Percentiles rank a stretch among this genome's conserved stretches.
Conservation (phyloP, 2,797 vertebrate genomes). For the Alca torda region DNA sequence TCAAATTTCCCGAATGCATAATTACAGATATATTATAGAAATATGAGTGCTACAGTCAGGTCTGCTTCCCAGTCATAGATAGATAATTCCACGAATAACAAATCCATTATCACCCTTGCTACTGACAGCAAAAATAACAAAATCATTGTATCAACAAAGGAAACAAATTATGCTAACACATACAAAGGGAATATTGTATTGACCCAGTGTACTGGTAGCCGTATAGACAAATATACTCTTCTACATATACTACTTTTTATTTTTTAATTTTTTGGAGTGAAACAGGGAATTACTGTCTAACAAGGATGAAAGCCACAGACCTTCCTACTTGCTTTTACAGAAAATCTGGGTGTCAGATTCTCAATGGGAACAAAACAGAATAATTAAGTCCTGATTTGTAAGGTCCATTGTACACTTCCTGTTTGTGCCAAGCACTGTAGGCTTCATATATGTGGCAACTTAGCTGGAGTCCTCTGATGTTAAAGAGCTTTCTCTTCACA, state of each 20-base stretch:
- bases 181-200: constrained; percentile 26
- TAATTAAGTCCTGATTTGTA: neutral
- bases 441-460: neutral
- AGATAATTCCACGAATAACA: constrained; percentile 60
- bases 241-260: neutral
- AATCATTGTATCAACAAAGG: constrained; percentile 56
- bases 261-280: neutral
- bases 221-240: neutral
- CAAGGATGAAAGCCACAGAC: neutral
- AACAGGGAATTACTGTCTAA: neutral
- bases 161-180: constrained; percentile 24
- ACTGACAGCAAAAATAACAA: constrained; percentile 52
- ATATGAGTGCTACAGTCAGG: constrained; percentile 31
- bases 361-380: neutral
- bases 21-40: constrained; percentile 65
- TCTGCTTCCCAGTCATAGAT: constrained; percentile 52
- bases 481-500: neutral
- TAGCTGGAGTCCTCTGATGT: neutral
- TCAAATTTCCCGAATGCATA: constrained; percentile 63
- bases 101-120: constrained; percentile 47
- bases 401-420: neutral
- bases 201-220: constrained; percentile 7
- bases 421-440: neutral
- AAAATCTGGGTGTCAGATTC: neutral
- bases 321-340: neutral